These are phyloP conservation scores for Scaptomyza flava DNA, from an alignment of 2,888 invertebrate species.

Conservation along the genomic window DNA sequence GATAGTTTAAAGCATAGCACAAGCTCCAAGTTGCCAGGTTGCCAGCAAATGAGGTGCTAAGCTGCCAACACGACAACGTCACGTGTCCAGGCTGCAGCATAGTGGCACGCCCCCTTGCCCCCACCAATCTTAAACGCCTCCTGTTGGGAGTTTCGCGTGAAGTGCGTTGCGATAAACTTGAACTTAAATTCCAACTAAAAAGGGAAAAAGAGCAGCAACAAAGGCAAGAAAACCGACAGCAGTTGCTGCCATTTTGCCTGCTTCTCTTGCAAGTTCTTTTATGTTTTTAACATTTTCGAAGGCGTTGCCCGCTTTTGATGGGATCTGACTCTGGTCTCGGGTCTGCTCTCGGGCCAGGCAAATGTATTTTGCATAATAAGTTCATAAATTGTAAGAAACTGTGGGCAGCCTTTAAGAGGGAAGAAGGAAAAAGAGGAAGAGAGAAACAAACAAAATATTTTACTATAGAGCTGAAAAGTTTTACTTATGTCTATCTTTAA, in stretches of 20 bases:
- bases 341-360: slow-evolving; percentile 7
- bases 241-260: slow-evolving; percentile 4
- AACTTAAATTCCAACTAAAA: slow-evolving; percentile 65
- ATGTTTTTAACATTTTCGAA: slow-evolving; percentile 4
- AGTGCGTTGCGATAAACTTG: slow-evolving; percentile 63
- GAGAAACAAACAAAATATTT: background rate
- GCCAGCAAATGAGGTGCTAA: slow-evolving; percentile 69
- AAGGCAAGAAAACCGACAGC: slow-evolving; percentile 13
- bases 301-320: slow-evolving; percentile 51
- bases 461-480: slow-evolving; percentile 1
- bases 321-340: slow-evolving; percentile 13
- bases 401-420: slow-evolving; percentile 26
- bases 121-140: background rate
- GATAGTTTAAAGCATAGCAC: slow-evolving; percentile 40
- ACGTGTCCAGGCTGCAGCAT: slow-evolving; percentile 46
- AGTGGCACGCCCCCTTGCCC: slow-evolving; percentile 33
- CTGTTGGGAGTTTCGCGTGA: slow-evolving; percentile 52
- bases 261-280: background rate
- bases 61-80: slow-evolving; percentile 56
- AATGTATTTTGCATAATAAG: slow-evolving; percentile 63
- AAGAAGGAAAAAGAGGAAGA: background rate
- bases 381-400: slow-evolving; percentile 52
- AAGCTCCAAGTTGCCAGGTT: slow-evolving; percentile 18
- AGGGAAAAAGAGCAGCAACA: slow-evolving; percentile 29
- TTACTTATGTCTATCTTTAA: background rate